These are phyloP conservation scores for Torymus aiolomorphi DNA, from an alignment of 2,888 invertebrate species.

Conservation along the genomic window DNA sequence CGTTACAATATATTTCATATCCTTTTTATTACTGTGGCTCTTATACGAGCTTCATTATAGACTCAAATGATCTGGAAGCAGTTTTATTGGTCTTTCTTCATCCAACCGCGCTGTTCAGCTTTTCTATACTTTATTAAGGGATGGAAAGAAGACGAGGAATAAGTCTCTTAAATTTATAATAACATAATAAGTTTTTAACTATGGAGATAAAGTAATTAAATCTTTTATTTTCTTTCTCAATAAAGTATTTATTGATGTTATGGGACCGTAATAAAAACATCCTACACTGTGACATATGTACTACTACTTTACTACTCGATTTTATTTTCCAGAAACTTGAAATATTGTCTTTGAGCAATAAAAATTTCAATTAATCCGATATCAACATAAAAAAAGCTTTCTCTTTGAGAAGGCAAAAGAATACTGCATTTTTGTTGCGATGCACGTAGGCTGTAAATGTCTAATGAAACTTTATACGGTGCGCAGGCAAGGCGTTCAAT, in stretches of 20 bases:
- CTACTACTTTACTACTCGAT: too few species aligned
- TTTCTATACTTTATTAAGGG: slow-evolving; percentile 19
- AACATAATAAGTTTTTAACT: slow-evolving; percentile 9
- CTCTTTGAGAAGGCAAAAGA: too few species aligned
- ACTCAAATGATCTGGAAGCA: slow-evolving; percentile 39
- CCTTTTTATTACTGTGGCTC: neutral
- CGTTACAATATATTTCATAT: too few species aligned
- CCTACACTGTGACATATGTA: neutral
- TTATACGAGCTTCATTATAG: slow-evolving; percentile 33
- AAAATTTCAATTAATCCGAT: neutral
- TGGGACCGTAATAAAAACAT: too few species aligned
- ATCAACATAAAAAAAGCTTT: neutral
- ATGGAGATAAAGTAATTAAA: slow-evolving; percentile 6
- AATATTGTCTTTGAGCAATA: too few species aligned
- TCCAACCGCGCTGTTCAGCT: slow-evolving; percentile 22
- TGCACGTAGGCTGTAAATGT: neutral
- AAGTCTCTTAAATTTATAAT: slow-evolving; percentile 26
- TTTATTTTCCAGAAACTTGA: too few species aligned
- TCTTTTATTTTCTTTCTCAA: neutral
- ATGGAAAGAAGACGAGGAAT: slow-evolving; percentile 12
- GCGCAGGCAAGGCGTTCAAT: neutral
- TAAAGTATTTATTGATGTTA: too few species aligned
- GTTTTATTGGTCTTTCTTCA: slow-evolving; percentile 33
- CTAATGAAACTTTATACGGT: neutral
- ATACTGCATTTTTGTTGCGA: neutral